phyloP scores from a whole-genome alignment of 2,888 invertebrate genomes.

The Arenicola marina region DNA sequence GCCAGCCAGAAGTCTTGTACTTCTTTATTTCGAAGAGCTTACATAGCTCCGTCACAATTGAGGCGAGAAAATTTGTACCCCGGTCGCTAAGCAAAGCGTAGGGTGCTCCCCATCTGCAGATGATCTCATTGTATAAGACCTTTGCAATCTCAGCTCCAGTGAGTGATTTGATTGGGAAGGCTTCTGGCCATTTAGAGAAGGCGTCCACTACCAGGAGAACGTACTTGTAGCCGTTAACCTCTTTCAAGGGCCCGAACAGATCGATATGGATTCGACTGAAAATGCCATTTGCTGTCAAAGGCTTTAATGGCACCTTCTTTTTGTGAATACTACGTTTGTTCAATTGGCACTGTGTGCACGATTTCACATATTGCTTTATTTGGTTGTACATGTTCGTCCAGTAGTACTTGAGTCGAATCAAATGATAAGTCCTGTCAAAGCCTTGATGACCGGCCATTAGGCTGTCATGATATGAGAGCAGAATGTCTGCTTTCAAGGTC shows the following conservation, averaged over 20 bases:
- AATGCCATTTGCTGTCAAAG: conserved; percentile 19
- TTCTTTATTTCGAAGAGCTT: conserved; percentile 7
- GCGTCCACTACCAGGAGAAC: conserved; percentile 26
- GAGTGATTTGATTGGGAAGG: conserved; percentile 21
- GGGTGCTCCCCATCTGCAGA: conserved; percentile 9
- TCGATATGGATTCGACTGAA: conserved; percentile 24
- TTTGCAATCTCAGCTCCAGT: not conserved
- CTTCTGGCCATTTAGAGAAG: conserved; percentile 30
- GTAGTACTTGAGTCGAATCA: conserved; percentile 27
- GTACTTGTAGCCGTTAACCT: not conserved
- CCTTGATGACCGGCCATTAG: conserved; percentile 28
- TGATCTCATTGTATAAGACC: conserved; percentile 6
- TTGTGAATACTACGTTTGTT: conserved; percentile 14
- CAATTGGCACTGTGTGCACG: conserved; percentile 29
- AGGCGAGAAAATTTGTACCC: not conserved
- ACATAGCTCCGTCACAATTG: not conserved
- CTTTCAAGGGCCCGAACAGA: conserved; percentile 7
- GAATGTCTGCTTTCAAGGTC: conserved; percentile 20
- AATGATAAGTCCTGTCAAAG: conserved; percentile 29
- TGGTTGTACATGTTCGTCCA: conserved; percentile 34
- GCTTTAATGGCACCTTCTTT: conserved; percentile 22
- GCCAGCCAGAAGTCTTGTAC: not conserved
- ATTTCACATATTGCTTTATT: conserved; percentile 17
- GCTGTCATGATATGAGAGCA: conserved; percentile 27
- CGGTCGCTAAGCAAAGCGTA: not conserved